These are phyloP conservation scores for Cnemophilus loriae DNA, from an alignment of 2,113 vertebrate genomes.

Conservation along the genomic window DNA sequence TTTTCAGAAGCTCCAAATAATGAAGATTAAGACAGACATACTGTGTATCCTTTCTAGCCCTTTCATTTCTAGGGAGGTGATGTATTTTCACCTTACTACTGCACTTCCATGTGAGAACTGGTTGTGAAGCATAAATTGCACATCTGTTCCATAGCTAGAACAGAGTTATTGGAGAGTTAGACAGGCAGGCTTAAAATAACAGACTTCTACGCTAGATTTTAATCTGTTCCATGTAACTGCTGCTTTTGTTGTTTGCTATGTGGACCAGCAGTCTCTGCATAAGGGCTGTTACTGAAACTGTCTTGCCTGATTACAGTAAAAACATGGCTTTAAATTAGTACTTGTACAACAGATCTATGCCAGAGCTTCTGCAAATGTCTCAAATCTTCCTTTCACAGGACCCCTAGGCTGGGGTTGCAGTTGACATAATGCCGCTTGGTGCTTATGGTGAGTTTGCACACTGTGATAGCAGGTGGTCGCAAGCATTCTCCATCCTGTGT, in stretches of 20 bases:
- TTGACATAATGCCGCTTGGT: background rate
- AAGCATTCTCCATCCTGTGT: background rate
- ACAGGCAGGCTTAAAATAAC: background rate
- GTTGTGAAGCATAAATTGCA: background rate
- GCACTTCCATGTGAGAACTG: background rate
- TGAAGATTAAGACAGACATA: background rate
- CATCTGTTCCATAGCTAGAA: background rate
- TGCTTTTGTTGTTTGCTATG: conserved; percentile 7
- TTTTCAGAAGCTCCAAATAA: background rate
- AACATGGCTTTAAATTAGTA: conserved; percentile 1
- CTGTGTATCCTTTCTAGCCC: background rate
- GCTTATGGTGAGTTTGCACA: background rate
- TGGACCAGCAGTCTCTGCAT: background rate
- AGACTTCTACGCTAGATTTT: background rate
- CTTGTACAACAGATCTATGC: background rate
- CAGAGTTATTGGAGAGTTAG: background rate
- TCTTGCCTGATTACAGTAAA: conserved; percentile 26
- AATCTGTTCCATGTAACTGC: background rate
- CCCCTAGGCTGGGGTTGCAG: background rate
- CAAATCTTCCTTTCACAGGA: background rate
- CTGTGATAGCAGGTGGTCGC: background rate
- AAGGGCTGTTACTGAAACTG: background rate
- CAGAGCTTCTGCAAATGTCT: conserved; percentile 23
- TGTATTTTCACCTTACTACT: background rate
- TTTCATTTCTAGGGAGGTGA: background rate